Conservation (phyloP, 2,113 vertebrate species). For the Rousettus leschenaultii region DNA sequence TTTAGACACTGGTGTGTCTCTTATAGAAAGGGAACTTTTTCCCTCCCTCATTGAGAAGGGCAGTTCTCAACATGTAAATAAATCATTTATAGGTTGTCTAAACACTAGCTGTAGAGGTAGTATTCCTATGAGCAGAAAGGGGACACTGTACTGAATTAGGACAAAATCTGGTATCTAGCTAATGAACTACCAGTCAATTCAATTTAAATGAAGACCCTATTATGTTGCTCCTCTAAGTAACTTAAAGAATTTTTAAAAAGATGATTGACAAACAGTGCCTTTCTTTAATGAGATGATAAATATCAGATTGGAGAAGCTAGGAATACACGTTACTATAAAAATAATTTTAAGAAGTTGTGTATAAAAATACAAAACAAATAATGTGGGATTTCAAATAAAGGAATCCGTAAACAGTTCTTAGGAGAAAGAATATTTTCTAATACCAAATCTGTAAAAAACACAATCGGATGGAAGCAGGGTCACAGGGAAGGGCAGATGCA, state of each 20-base stretch:
- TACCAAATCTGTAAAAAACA: not conserved
- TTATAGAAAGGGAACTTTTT: not conserved
- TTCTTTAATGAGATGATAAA: not conserved
- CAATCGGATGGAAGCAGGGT: not conserved
- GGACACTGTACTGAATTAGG: not conserved
- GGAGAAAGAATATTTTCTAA: not conserved
- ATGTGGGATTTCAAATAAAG: not conserved
- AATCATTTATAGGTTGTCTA: not conserved
- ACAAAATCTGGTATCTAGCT: not conserved
- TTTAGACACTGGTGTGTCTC: not conserved
- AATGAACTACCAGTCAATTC: not conserved
- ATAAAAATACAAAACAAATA: not conserved
- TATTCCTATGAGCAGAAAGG: not conserved
- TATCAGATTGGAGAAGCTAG: not conserved
- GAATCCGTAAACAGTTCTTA: not conserved
- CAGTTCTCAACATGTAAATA: not conserved
- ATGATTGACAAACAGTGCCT: not conserved
- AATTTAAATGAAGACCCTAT: not conserved
- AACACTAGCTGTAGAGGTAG: not conserved
- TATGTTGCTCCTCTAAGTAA: not conserved
- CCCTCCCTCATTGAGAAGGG: not conserved
- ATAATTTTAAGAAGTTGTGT: not conserved
- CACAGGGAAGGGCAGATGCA: not conserved
- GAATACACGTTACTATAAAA: not conserved
- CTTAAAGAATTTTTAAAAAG: not conserved